Conservation (phyloP, 2,113 vertebrate genomes). For the Anhinga anhinga region DNA sequence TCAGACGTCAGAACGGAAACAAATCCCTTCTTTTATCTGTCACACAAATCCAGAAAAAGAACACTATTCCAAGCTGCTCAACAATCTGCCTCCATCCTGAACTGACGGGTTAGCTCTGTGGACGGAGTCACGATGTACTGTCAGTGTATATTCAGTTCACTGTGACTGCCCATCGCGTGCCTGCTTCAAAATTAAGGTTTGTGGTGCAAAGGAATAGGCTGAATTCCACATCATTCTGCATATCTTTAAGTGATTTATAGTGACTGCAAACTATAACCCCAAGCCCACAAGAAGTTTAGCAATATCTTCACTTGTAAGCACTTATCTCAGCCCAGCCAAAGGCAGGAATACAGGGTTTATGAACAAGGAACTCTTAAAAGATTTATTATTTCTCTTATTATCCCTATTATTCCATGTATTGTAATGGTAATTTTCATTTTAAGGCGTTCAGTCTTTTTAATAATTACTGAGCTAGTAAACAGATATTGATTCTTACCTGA, state of each 20-base stretch:
- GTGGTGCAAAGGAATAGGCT: background rate
- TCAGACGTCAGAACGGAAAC: background rate
- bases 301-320: background rate
- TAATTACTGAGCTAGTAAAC: background rate
- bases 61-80: background rate
- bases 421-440: background rate
- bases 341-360: background rate
- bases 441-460: background rate
- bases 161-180: background rate
- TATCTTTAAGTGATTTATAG: background rate
- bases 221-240: background rate
- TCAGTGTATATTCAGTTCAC: background rate
- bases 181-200: background rate
- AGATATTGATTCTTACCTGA: slow-evolving; percentile 79
- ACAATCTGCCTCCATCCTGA: background rate
- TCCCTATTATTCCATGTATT: background rate
- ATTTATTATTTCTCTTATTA: background rate
- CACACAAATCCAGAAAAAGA: background rate
- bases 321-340: background rate
- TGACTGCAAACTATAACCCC: background rate
- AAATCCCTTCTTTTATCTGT: background rate
- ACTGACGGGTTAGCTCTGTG: background rate
- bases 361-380: background rate
- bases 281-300: background rate
- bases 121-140: background rate